Evolutionary conservation across 2,888 invertebrate species (phyloP), one percentile per base, ranked within the genome.

Genomic region (Rhingia campestris): DNA sequence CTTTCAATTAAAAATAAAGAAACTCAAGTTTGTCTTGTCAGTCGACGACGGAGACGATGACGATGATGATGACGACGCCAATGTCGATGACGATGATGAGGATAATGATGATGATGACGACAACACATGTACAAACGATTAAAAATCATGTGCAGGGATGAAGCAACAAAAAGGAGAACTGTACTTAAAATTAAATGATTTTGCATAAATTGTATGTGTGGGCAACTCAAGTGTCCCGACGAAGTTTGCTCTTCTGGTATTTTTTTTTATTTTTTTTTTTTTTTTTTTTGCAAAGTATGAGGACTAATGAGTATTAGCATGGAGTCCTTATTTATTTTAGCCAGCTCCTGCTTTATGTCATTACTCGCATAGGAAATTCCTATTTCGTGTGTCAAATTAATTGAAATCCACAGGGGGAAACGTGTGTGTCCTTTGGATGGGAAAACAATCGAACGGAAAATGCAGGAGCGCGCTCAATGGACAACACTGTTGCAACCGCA

Each of bases 1-100:
- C 73, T 73, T 73, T 73, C 37, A 73, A 73, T 73, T 73, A 73
- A 73, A 69, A 73, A 63, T 35, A 73, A 73, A 73, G 63, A 47
- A 54, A 63, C 59, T 51, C 73, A 45, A 63, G 53, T 54, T 59
- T 72, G 51, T 72, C 61, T 61, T 53, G 51, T 72, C 70, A 63
- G 45, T 64, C 63, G 35, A 72, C 41, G 39, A 12, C 14, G 22
- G 22, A 22, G 22, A 22, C 22, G 22, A 22, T 22, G 22, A 22
- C 22, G n/a, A n/a, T 43, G n/a, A 9, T n/a, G 10, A 43, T 43
- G n/a, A 9, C 9, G 9, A 43, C n/a, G 43, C 22, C 22, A 2
- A 22, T 22, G 22, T 22, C 22, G 22, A 22, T 22, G 22, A 22
- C 22, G 22, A 22, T 22, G 22, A 22, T 22, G 22, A 22, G 22